phyloP scores from a whole-genome alignment of 2,888 invertebrate genomes.

The Bembecia ichneumoniformis region DNA sequence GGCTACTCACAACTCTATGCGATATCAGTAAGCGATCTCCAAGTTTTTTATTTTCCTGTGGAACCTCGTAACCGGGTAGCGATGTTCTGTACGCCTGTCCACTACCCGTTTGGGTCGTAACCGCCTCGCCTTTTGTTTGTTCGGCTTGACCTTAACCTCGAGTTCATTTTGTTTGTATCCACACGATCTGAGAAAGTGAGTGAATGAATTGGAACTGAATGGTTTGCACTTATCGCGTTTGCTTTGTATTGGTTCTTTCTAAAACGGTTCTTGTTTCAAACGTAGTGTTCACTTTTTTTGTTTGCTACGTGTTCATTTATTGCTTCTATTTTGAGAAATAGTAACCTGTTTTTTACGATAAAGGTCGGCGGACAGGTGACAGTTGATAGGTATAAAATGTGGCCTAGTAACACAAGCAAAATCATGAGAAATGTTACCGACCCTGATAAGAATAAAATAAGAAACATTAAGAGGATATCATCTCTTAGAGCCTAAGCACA shows the following conservation, averaged over 20 bases:
- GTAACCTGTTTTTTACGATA: neutral
- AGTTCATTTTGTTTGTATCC: neutral
- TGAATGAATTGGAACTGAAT: neutral
- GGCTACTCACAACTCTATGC: conserved; percentile 26
- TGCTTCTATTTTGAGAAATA: neutral
- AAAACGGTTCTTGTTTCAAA: neutral
- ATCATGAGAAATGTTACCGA: too few relatives aligned
- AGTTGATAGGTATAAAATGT: too few relatives aligned
- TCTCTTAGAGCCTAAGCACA: too few relatives aligned
- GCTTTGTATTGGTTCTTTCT: neutral
- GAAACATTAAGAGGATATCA: too few relatives aligned
- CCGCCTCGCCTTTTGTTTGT: conserved; percentile 20
- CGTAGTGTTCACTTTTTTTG: neutral
- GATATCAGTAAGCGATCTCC: conserved; percentile 12
- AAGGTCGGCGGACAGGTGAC: neutral
- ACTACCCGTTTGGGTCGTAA: conserved; percentile 21
- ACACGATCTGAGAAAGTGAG: neutral
- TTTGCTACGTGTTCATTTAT: neutral
- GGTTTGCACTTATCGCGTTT: neutral
- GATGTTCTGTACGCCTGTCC: conserved; percentile 28
- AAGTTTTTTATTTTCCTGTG: conserved; percentile 1
- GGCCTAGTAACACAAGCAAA: too few relatives aligned
- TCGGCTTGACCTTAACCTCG: conserved; percentile 8
- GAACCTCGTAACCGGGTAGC: conserved; percentile 50
- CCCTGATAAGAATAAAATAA: too few relatives aligned